Evolutionary conservation across 2,113 vertebrate genomes (phyloP).

Genomic region (Aptenodytes forsteri): DNA sequence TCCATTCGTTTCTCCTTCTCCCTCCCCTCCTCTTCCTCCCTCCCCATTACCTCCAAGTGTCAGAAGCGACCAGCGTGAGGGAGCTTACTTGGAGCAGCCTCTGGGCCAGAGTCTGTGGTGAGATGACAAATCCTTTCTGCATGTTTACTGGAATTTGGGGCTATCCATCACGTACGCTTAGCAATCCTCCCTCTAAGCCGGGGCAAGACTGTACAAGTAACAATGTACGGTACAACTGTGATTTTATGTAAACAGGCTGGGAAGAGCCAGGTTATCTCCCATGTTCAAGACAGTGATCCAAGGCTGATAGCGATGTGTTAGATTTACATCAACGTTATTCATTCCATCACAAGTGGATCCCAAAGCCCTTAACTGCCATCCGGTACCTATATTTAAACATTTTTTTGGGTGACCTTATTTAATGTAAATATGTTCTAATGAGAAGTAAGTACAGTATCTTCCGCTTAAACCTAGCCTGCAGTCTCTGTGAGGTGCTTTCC

Average conservation of each 20-base stretch:
- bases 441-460: neutral
- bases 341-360: neutral
- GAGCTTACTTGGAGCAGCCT: neutral
- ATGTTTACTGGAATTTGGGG: neutral
- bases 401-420: neutral
- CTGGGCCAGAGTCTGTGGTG: neutral
- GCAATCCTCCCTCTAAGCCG: neutral
- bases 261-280: neutral
- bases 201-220: neutral
- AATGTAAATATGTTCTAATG: neutral
- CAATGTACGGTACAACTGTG: accelerated
- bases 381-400: neutral
- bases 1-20: neutral
- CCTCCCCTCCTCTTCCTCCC: neutral
- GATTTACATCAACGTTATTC: neutral
- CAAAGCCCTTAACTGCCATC: neutral
- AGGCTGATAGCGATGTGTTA: neutral
- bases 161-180: neutral
- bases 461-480: neutral
- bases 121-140: neutral
- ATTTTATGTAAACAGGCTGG: neutral
- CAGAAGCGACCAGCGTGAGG: accelerated
- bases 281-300: neutral
- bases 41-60: neutral
- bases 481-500: neutral